phyloP scores from a whole-genome alignment of 2,888 invertebrate genomes.

The Drosophila paranaensis region DNA sequence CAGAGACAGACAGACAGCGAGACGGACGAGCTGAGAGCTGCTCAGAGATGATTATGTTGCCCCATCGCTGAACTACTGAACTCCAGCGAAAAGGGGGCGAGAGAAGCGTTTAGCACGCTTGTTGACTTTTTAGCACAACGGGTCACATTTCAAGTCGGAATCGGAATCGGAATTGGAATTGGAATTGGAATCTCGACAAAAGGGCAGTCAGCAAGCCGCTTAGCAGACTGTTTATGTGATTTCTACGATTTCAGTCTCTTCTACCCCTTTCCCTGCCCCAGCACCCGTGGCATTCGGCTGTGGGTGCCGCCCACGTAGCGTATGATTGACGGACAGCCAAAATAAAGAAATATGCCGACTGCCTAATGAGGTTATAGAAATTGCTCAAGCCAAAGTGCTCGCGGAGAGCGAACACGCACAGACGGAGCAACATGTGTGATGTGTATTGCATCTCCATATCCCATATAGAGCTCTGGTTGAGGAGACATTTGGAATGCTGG shows the following conservation, averaged over 20 bases:
- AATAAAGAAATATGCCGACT: slow-evolving; percentile 15
- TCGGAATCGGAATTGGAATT: slow-evolving; percentile 26
- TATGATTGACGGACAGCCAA: slow-evolving; percentile 57
- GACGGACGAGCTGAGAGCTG: slow-evolving; percentile 25
- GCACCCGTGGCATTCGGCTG: slow-evolving; percentile 41
- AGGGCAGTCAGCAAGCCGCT: slow-evolving; percentile 76
- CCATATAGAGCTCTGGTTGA: slow-evolving; percentile 7
- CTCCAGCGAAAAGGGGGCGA: slow-evolving; percentile 29
- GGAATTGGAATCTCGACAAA: slow-evolving; percentile 43
- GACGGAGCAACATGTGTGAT: slow-evolving; percentile 2
- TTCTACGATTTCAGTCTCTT: slow-evolving; percentile 67
- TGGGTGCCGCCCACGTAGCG: slow-evolving; percentile 66
- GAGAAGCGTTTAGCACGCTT: slow-evolving; percentile 61
- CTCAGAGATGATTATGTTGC: slow-evolving; percentile 29
- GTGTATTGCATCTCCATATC: slow-evolving; percentile 5
- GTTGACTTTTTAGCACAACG: slow-evolving; percentile 63
- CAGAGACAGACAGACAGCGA: slow-evolving; percentile 3
- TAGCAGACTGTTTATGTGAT: slow-evolving; percentile 56
- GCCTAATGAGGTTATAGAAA: slow-evolving; percentile 58
- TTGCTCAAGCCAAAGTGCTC: slow-evolving; percentile 35
- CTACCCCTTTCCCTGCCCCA: slow-evolving; percentile 7
- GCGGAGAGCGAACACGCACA: background rate
- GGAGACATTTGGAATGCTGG: slow-evolving; percentile 30
- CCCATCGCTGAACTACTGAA: slow-evolving; percentile 62
- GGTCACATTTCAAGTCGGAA: slow-evolving; percentile 52